Evolutionary conservation across 2,797 vertebrate genomes (phyloP), one percentile per base, ranked within the genome.

Genomic region (Danio kyathit): DNA sequence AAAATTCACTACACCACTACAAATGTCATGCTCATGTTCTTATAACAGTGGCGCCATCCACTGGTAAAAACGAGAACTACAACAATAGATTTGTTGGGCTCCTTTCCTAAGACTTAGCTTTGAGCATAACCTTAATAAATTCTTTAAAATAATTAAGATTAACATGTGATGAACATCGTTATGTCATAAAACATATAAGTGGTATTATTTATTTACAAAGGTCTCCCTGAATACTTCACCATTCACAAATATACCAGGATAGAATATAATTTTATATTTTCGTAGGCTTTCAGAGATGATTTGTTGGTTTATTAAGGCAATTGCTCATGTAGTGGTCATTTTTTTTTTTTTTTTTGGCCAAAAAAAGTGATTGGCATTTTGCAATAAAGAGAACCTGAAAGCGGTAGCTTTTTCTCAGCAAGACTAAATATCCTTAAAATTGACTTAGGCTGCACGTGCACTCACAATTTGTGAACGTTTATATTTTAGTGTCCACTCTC

Each of bases 41-140:
- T 64, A 54, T 74, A 56, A 90, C 91, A 92, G 95, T 95, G 96
- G 93, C 96, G 95, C 97, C 97, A 97, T 95, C 97, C 94, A 93
- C 96, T 94, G 97, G 94, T 87, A 76, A 76, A 73, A 89, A 83
- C 64, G 88, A 76, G 91, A 89, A 91, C 91, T 92, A 92, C 95
- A 93, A 13, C n/a, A 51, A 56, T 43, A 9, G 8, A 59, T 29
- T 40, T 21, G 11, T 71, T 51, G 16, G 41, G 13, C 6, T 10
- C 2, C 1, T 52, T 19, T 41, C 1, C 29, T 51, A 11, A 63
- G 46, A 75, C 14, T 52, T 14, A 71, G 16, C 9, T 16, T 17
- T 54, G 29, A 29, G 12, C n/a, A 52, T n/a, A 57, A 44, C 19
- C 14, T 13, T 5, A 67, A 67, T 8, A 66, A 38, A 66, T 46